Conservation (phyloP, 2,888 invertebrate genomes). For the Eugnorisma glareosa region DNA sequence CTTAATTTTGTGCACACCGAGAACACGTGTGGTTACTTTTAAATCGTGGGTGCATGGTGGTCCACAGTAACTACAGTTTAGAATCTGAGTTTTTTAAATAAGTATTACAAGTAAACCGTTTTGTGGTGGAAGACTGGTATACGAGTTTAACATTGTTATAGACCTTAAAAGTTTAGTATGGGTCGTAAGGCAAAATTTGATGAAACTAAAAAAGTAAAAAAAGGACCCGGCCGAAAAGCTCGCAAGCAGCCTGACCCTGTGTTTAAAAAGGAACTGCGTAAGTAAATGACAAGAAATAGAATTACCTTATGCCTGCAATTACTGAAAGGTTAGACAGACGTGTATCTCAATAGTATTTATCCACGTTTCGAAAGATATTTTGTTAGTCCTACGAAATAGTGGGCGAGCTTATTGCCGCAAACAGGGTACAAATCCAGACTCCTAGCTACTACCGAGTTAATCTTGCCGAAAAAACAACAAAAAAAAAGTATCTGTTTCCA, state of each 20-base stretch:
- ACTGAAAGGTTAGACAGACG: background rate
- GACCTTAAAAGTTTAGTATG: conserved; percentile 89
- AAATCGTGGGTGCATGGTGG: conserved; percentile 33
- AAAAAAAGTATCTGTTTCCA: background rate
- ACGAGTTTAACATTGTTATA: background rate
- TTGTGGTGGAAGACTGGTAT: conserved; percentile 8
- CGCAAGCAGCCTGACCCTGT: conserved; percentile 96
- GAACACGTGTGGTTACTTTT: conserved; percentile 54
- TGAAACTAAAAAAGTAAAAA: conserved; percentile 93
- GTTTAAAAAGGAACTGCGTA: conserved; percentile 90
- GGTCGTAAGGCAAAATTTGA: conserved; percentile 96
- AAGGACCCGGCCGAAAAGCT: conserved; percentile 96
- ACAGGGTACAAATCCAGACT: background rate
- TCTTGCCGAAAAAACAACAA: background rate
- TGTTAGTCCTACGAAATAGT: background rate
- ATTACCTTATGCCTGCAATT: background rate
- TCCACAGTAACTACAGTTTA: background rate
- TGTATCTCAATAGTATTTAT: background rate
- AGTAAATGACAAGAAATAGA: conserved; percentile 68
- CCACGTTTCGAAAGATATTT: background rate
- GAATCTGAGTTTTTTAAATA: conserved; percentile 5
- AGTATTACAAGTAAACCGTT: background rate
- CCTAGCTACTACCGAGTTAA: background rate
- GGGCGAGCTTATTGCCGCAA: background rate
- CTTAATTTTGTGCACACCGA: conserved; percentile 45